These are phyloP conservation scores for Gorsachius goisagi DNA, from an alignment of 2,113 vertebrate species.

Conservation along the genomic window DNA sequence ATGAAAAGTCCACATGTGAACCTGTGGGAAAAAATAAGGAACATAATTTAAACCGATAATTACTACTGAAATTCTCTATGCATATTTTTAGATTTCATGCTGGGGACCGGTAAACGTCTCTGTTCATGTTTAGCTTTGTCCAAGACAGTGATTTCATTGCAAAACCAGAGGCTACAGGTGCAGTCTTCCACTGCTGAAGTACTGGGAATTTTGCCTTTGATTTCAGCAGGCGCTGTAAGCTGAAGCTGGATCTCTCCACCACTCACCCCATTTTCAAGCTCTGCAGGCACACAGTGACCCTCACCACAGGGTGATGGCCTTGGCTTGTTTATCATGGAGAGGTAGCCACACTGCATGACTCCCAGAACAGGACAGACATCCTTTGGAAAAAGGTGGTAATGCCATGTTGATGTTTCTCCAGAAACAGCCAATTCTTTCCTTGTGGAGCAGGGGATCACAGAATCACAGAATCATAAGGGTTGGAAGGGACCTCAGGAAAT, in stretches of 20 bases:
- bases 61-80: not conserved
- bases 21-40: not conserved
- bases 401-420: not conserved
- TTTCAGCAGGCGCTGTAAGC: not conserved
- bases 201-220: not conserved
- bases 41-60: not conserved
- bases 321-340: not conserved
- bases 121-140: not conserved
- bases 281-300: not conserved
- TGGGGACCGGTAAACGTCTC: not conserved
- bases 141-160: not conserved
- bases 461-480: too few species aligned
- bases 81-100: not conserved
- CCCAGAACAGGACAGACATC: not conserved
- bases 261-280: not conserved
- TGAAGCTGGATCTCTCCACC: not conserved
- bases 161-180: not conserved
- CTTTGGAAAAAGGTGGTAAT: not conserved
- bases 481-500: too few species aligned
- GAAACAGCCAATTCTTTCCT: not conserved
- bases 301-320: too few species aligned
- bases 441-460: not conserved
- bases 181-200: not conserved
- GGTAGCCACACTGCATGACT: too few species aligned
- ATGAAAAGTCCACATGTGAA: not conserved